phyloP scores from a whole-genome alignment of 2,797 vertebrate genomes.

The Lepus oiostolus region DNA sequence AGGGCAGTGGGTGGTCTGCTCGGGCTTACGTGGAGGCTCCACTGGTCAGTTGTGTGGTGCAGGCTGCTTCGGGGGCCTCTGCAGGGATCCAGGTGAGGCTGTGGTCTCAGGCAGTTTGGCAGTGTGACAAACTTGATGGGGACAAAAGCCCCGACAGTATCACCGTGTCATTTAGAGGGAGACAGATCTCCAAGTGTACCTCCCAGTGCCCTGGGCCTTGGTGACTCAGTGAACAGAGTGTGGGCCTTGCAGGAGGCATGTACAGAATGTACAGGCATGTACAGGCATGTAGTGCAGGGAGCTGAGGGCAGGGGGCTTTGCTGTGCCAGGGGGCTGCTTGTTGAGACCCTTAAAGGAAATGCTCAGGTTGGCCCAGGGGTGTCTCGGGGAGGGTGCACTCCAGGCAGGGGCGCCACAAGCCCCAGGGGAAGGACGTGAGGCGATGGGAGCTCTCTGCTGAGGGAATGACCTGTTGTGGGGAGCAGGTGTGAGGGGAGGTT shows the following conservation, averaged over 20 bases:
- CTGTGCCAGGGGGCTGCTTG: not conserved
- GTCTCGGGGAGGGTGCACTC: not conserved
- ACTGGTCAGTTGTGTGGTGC: not conserved
- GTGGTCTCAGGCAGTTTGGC: not conserved
- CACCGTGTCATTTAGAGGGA: too few species aligned
- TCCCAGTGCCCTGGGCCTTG: not conserved
- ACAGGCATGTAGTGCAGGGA: too few species aligned
- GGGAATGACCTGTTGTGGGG: not conserved
- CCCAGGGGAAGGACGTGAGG: not conserved
- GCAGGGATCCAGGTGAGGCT: not conserved
- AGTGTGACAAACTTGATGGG: not conserved
- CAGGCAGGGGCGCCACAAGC: not conserved
- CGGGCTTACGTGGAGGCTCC: not conserved
- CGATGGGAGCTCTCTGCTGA: not conserved
- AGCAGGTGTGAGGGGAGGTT: rapidly evolving
- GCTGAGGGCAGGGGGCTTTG: not conserved
- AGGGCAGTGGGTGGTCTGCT: not conserved
- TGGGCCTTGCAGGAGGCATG: not conserved
- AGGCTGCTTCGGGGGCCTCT: too few species aligned
- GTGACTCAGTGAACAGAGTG: not conserved
- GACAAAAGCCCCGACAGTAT: not conserved
- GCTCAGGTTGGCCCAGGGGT: not conserved
- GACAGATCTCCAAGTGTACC: too few species aligned
- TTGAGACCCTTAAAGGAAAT: not conserved
- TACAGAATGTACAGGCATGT: not conserved